These are phyloP conservation scores for Amiota communis DNA, from an alignment of 2,888 invertebrate genomes.

Conservation along the genomic window DNA sequence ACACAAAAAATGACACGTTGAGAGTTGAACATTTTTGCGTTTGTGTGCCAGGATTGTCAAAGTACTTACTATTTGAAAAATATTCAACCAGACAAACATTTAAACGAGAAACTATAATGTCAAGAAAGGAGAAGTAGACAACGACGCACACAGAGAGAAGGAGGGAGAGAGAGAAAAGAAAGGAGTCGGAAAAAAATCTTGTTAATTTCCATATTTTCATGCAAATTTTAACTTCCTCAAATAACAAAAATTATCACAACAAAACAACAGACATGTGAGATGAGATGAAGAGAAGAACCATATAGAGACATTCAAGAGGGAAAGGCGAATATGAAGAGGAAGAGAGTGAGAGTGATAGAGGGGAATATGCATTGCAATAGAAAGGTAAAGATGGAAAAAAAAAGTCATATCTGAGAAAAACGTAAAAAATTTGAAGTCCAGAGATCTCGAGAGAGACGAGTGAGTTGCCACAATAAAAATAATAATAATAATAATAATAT, in stretches of 20 bases:
- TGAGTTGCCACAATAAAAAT: constrained; percentile 38
- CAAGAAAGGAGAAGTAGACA: not conserved
- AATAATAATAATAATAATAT: constrained; percentile 25
- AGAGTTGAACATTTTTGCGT: not conserved
- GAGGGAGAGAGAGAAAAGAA: constrained; percentile 18
- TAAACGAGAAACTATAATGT: no score
- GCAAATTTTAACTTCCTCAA: constrained; percentile 69
- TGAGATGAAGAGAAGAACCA: no score
- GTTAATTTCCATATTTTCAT: constrained; percentile 69
- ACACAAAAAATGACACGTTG: constrained; percentile 7
- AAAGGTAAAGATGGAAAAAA: no score
- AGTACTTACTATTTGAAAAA: constrained; percentile 3
- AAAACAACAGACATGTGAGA: constrained; percentile 45
- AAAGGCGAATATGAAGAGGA: not conserved
- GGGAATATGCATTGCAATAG: constrained; percentile 32
- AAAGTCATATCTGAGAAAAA: not conserved
- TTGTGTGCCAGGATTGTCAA: constrained; percentile 13
- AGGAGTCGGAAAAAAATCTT: constrained; percentile 57
- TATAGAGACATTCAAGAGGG: not conserved
- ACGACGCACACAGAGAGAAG: constrained; percentile 18
- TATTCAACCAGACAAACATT: constrained; percentile 49
- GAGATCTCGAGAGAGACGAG: no score
- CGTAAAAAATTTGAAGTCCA: not conserved
- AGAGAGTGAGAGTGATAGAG: not conserved
- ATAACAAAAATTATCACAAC: constrained; percentile 43